Percentiles rank a stretch among this genome's conserved stretches.
Conservation (phyloP, 1,140 invertebrate genomes). For the Pseudoatta argentina region DNA sequence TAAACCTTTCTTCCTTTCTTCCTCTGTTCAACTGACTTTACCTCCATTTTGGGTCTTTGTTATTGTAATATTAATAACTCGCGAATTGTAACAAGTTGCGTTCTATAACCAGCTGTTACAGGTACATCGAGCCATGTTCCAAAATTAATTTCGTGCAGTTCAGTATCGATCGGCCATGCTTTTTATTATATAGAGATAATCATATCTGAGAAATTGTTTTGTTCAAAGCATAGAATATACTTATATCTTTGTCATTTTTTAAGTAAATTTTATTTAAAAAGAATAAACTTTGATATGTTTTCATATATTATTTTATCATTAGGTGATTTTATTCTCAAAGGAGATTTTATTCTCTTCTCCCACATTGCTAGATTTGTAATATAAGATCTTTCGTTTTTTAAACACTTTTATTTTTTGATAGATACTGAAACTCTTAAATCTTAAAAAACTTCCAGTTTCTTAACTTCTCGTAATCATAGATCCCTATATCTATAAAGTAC, state of each 20-base stretch:
- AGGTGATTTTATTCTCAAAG: background rate
- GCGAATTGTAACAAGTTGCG: conserved; percentile 34
- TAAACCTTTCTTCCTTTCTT: background rate
- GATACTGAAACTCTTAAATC: conserved; percentile 30
- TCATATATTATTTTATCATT: background rate
- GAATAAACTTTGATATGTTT: background rate
- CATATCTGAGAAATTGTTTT: conserved; percentile 2
- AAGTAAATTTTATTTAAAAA: background rate
- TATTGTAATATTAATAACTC: conserved; percentile 52
- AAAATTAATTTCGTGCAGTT: conserved; percentile 55
- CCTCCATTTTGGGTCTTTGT: background rate
- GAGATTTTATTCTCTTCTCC: background rate
- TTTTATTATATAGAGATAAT: background rate
- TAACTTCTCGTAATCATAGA: conserved; percentile 1
- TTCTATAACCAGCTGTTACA: conserved; percentile 13
- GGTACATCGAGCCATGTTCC: conserved; percentile 1
- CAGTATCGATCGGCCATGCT: conserved; percentile 26
- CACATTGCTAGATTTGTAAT: background rate
- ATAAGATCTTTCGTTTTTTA: background rate
- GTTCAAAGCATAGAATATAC: background rate
- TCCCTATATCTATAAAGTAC: conserved; percentile 10
- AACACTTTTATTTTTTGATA: background rate
- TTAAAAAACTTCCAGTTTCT: background rate
- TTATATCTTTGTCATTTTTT: background rate
- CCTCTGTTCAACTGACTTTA: background rate